Conservation (phyloP, 2,888 invertebrate genomes). For the Magallana nippona region DNA sequence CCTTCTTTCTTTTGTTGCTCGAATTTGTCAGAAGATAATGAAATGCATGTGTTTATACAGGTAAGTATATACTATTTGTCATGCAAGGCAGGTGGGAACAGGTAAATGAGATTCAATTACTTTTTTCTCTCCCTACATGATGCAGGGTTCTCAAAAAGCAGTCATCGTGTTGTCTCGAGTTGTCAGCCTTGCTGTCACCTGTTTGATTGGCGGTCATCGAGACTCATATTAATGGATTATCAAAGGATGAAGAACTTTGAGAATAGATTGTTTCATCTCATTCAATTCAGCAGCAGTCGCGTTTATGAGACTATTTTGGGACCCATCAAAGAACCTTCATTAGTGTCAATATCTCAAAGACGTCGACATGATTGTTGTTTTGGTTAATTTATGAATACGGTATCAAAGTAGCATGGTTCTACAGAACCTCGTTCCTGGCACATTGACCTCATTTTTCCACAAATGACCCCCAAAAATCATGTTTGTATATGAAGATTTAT, state of each 20-base stretch:
- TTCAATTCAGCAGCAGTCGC: not conserved
- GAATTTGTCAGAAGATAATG: not conserved
- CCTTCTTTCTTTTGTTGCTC: not conserved
- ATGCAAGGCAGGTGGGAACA: not conserved
- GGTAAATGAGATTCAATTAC: not conserved
- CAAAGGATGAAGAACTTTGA: too few relatives aligned
- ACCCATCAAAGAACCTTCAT: not conserved
- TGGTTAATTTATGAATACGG: not conserved
- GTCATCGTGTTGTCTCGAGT: not conserved
- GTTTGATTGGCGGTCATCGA: not conserved
- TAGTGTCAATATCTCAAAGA: constrained; percentile 7
- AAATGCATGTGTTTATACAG: constrained; percentile 1
- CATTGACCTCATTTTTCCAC: not conserved
- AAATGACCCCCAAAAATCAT: not conserved
- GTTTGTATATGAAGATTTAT: not conserved
- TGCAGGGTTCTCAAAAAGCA: not conserved
- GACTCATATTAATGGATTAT: too few relatives aligned
- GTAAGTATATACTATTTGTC: not conserved
- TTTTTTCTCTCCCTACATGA: not conserved
- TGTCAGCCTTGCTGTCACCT: not conserved
- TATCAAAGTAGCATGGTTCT: not conserved
- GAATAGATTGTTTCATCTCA: not conserved
- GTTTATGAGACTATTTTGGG: not conserved
- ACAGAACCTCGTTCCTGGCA: constrained; percentile 1
- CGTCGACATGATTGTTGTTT: not conserved